Evolutionary conservation across 2,888 invertebrate species (phyloP).

Genomic region (Himalopsyche anomala): DNA sequence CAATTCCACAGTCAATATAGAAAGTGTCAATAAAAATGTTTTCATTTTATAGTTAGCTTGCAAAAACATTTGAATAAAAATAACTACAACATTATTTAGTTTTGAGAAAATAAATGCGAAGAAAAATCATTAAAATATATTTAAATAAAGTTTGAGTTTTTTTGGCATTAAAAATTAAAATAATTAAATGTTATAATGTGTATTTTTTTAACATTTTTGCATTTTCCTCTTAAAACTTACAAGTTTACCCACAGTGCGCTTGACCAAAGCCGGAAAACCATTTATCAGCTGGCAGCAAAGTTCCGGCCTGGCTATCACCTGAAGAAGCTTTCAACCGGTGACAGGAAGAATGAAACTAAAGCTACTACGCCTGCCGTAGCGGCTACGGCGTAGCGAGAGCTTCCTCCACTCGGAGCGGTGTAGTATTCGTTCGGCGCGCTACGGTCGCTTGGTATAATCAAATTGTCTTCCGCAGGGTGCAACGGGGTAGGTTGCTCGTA

Average conservation of each 20-base stretch:
- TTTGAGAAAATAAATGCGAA: too few relatives aligned
- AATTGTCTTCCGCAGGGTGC: constrained; percentile 59
- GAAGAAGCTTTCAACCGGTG: constrained; percentile 4
- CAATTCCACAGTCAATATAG: too few relatives aligned
- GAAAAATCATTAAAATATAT: too few relatives aligned
- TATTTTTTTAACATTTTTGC: too few relatives aligned
- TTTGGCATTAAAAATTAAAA: too few relatives aligned
- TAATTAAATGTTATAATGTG: too few relatives aligned
- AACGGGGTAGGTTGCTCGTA: constrained; percentile 48
- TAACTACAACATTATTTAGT: too few relatives aligned
- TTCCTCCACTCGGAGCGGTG: constrained; percentile 54
- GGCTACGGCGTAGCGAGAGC: neutral
- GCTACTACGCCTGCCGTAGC: constrained; percentile 43
- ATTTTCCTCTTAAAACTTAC: neutral
- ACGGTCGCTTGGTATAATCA: constrained; percentile 62
- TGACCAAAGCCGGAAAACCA: constrained; percentile 20
- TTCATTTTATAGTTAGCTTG: too few relatives aligned
- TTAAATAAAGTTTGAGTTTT: too few relatives aligned
- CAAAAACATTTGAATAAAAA: too few relatives aligned
- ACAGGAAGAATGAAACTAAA: constrained; percentile 37
- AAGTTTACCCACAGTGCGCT: neutral
- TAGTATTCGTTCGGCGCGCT: constrained; percentile 60
- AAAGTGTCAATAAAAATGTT: too few relatives aligned
- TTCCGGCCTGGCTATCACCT: constrained; percentile 48
- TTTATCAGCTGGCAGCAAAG: neutral